Conservation (phyloP, 2,113 vertebrate genomes). For the Perca flavescens region DNA sequence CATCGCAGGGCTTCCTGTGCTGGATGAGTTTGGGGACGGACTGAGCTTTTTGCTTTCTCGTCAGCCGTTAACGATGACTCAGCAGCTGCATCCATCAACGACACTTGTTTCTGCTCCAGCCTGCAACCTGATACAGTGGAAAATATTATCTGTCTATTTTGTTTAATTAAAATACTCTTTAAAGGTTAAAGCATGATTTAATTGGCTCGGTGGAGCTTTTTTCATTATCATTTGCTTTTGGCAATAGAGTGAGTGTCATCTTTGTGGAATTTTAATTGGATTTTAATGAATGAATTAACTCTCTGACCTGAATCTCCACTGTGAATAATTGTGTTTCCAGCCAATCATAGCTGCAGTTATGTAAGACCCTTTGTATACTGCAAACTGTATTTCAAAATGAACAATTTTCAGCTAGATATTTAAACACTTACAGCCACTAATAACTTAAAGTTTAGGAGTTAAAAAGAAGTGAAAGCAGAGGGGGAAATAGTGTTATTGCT, state of each 20-base stretch:
- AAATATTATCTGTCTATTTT: not conserved
- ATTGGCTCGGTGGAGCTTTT: not conserved
- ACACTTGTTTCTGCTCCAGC: not conserved
- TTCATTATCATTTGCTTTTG: not conserved
- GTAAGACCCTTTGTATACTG: conserved; percentile 12
- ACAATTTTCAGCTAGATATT: not conserved
- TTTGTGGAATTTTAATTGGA: conserved; percentile 57
- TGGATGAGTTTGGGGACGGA: not conserved
- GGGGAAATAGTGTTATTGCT: not conserved
- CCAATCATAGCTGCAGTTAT: conserved; percentile 35
- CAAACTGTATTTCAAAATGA: not conserved
- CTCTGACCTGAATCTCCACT: conserved; percentile 21
- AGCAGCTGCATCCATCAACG: conserved; percentile 6
- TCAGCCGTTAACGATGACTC: not conserved
- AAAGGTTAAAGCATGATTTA: not conserved
- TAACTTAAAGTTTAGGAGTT: not conserved
- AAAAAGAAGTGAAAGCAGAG: not conserved
- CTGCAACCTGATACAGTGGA: not conserved
- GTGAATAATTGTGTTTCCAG: conserved; percentile 17
- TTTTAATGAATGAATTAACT: conserved; percentile 31
- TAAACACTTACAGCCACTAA: too few relatives aligned
- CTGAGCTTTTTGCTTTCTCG: not conserved
- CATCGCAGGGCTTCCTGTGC: not conserved
- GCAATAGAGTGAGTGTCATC: conserved; percentile 14
- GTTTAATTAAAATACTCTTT: not conserved